Base-by-base conservation (phyloP, 2,797 vertebrate genomes). In the Intellagama lesueurii region DNA sequence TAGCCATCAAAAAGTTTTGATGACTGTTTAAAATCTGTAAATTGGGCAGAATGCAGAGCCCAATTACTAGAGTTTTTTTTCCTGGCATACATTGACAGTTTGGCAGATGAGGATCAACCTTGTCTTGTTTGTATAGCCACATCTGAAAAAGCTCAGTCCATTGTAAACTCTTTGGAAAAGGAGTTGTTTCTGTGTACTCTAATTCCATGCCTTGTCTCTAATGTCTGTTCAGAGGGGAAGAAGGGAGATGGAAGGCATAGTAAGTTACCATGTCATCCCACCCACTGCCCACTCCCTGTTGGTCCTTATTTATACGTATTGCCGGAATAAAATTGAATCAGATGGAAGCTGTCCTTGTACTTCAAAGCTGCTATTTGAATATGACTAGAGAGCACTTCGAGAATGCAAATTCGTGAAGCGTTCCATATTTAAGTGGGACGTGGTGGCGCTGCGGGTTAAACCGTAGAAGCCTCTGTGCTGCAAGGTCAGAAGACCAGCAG, bases 21-120 rank as follows among this genome's bases (percentile, higher is more conserved):
- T 44, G 11, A 40, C 86, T 88, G 85, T 85, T 82, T 82, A 12
- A 9, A 28, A 49, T 75, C n/a, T 52, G 24, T 72, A 60, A 2
- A 81, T 24, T 30, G 78, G 69, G 88, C 14, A 24, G 64, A 77
- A 12, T 32, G 22, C 91, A 64, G 89, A 95, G 82, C 64, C 47
- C n/a, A 90, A 1, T 81, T 77, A 81, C 70, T 32, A 7, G 17
- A 6, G 2, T 47, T 69, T 78, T 83, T 52, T 52, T 64, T 22
- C 60, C 19, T 85, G 86, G 89, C 87, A 87, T n/a, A 87, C 81
- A 49, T 68, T 79, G 86, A 90, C 28, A 32, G 30, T 87, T 81
- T 87, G 68, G 16, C 26, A 1, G 17, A 79, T 64, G 60, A 22
- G 12, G 19, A 26, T 66, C 47, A 56, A 35, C 68, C 47, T 73